Evolutionary conservation across 1,140 invertebrate species (phyloP).

Genomic region (Nautilus pompilius): DNA sequence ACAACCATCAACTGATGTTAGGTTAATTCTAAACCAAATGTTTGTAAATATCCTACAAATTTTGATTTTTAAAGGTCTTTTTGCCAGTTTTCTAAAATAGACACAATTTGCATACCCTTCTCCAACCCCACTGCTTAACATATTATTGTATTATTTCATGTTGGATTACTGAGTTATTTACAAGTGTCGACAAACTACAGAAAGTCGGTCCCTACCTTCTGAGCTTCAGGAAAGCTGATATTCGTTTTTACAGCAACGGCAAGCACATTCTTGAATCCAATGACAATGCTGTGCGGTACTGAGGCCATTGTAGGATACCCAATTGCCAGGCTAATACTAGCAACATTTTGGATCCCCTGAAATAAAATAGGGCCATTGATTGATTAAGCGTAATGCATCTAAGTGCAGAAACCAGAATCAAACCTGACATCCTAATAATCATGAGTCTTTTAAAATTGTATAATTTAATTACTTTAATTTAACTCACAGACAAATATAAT

Average conservation of each 20-base stretch:
- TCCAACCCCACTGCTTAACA: neutral
- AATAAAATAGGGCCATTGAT: too few species aligned
- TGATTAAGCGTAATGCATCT: too few species aligned
- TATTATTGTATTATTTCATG: neutral
- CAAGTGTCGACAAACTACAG: neutral
- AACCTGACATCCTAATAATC: too few species aligned
- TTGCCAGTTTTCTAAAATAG: neutral
- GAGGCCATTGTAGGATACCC: constrained; percentile 96
- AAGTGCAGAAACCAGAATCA: too few species aligned
- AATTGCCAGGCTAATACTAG: constrained; percentile 88
- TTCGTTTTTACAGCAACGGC: constrained; percentile 95
- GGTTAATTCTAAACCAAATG: neutral
- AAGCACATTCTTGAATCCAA: constrained; percentile 97
- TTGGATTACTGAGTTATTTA: neutral
- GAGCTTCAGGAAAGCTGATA: constrained; percentile 89
- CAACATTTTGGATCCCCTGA: constrained; percentile 86
- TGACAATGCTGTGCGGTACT: constrained; percentile 93
- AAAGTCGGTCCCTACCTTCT: constrained; percentile 64
- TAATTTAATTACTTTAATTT: too few species aligned
- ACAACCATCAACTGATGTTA: too few species aligned
- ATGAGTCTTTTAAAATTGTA: too few species aligned
- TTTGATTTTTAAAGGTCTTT: neutral
- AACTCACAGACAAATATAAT: too few species aligned
- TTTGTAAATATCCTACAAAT: neutral
- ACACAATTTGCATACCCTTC: neutral